phyloP scores from a whole-genome alignment of 2,888 invertebrate species.

The Ypsolopha sequella region DNA sequence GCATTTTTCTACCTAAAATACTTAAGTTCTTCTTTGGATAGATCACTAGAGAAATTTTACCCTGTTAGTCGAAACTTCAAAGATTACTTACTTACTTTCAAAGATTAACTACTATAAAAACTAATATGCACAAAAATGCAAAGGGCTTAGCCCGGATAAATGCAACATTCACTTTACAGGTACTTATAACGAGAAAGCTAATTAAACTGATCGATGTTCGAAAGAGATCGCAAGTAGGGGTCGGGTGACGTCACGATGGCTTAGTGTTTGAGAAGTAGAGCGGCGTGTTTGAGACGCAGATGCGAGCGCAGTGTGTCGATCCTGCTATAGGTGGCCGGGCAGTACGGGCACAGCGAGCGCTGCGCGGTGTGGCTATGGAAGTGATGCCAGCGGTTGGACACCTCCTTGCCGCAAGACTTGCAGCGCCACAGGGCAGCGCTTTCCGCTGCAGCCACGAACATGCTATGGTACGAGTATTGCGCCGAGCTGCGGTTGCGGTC shows the following conservation, averaged over 20 bases:
- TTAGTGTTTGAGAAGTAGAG: conserved; percentile 59
- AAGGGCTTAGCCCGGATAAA: conserved; percentile 1
- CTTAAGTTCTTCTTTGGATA: conserved; percentile 22
- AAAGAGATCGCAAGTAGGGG: conserved; percentile 13
- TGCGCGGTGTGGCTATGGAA: conserved; percentile 87
- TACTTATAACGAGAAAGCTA: too few species aligned
- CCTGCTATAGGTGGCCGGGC: conserved; percentile 88
- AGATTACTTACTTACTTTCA: conserved; percentile 1
- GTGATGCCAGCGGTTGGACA: conserved; percentile 91
- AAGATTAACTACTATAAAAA: conserved; percentile 7
- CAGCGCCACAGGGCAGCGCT: conserved; percentile 84
- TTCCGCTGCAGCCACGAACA: conserved; percentile 81
- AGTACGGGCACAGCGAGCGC: conserved; percentile 85
- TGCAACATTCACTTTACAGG: not conserved
- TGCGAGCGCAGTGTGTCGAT: conserved; percentile 89
- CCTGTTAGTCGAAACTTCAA: conserved; percentile 39
- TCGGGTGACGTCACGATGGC: conserved; percentile 11
- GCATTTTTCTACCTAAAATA: conserved; percentile 7
- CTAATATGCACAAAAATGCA: conserved; percentile 9
- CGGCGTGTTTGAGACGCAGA: conserved; percentile 81
- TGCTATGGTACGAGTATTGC: conserved; percentile 83
- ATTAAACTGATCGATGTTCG: conserved; percentile 1
- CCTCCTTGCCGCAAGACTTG: conserved; percentile 87
- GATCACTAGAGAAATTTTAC: conserved; percentile 29
- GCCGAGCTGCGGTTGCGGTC: conserved; percentile 30